Evolutionary conservation across 1,140 invertebrate species (phyloP).

Genomic region (Phenacoccus solenopsis): DNA sequence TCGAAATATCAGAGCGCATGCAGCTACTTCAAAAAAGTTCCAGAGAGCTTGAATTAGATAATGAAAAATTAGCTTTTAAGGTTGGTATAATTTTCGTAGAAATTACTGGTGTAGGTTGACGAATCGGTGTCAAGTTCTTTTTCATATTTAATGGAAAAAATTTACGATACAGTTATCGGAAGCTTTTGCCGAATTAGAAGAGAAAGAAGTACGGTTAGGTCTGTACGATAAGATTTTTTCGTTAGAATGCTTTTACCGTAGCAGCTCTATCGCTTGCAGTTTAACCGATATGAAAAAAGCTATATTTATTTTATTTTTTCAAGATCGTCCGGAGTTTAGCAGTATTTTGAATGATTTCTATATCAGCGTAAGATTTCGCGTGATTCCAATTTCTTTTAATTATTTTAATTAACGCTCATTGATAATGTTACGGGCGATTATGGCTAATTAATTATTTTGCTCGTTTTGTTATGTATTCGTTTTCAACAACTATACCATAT

Average conservation of each 20-base stretch:
- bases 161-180: slow-evolving; percentile 29
- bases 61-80: slow-evolving; percentile 33
- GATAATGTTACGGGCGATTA: too few species aligned
- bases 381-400: neutral
- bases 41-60: slow-evolving; percentile 31
- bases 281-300: neutral
- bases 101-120: too few species aligned
- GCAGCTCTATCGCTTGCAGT: neutral
- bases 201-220: slow-evolving; percentile 31
- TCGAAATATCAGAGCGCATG: slow-evolving; percentile 31
- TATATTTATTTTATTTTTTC: neutral
- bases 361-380: neutral
- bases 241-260: slow-evolving; percentile 4
- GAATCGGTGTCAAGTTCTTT: neutral
- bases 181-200: slow-evolving; percentile 32
- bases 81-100: too few species aligned
- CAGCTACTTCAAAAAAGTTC: slow-evolving; percentile 31
- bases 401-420: neutral
- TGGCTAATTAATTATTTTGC: neutral
- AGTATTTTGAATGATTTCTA: neutral
- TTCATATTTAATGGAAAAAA: slow-evolving; percentile 6
- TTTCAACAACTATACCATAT: neutral
- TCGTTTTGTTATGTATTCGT: neutral
- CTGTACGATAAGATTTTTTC: slow-evolving; percentile 20
- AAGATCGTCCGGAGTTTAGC: neutral